Conservation (phyloP, 2,113 vertebrate genomes). For the Speoplatyrhinus poulsoni region DNA sequence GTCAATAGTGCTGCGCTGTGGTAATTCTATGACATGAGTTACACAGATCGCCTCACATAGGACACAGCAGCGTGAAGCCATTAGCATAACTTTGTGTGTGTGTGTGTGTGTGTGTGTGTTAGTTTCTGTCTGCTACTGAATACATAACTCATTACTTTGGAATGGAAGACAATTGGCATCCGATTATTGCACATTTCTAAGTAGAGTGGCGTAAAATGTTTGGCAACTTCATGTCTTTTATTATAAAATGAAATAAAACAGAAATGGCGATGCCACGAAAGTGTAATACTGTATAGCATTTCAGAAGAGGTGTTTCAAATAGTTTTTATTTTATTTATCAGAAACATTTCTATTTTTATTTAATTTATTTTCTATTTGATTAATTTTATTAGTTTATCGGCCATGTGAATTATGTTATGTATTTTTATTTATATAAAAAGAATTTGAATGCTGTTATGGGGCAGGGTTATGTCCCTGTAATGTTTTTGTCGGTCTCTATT, state of each 20-base stretch:
- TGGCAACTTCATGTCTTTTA: conserved; percentile 74
- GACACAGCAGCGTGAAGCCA: conserved; percentile 15
- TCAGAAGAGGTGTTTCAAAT: conserved; percentile 50
- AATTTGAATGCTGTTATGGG: conserved; percentile 40
- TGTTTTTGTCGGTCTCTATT: conserved; percentile 1
- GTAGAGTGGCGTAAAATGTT: conserved; percentile 64
- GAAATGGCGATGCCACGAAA: conserved; percentile 44
- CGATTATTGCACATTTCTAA: conserved; percentile 73
- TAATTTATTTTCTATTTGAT: conserved; percentile 49
- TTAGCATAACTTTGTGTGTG: conserved; percentile 22
- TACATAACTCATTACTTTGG: conserved; percentile 47
- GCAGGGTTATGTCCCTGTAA: conserved; percentile 38
- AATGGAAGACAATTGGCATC: conserved; percentile 61
- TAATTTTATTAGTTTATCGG: conserved; percentile 28
- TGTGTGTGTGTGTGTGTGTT: conserved; percentile 23
- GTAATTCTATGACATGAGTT: conserved; percentile 10
- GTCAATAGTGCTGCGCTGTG: conserved; percentile 19
- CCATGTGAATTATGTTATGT: not conserved
- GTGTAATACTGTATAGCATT: conserved; percentile 67
- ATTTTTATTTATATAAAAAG: conserved; percentile 29
- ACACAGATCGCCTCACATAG: conserved; percentile 9
- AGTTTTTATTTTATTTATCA: conserved; percentile 56
- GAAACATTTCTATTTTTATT: conserved; percentile 24
- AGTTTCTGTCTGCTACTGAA: conserved; percentile 37
- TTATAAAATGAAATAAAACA: conserved; percentile 32